These are phyloP conservation scores for Cynaeus angustus DNA, from an alignment of 2,888 invertebrate species.

Conservation along the genomic window DNA sequence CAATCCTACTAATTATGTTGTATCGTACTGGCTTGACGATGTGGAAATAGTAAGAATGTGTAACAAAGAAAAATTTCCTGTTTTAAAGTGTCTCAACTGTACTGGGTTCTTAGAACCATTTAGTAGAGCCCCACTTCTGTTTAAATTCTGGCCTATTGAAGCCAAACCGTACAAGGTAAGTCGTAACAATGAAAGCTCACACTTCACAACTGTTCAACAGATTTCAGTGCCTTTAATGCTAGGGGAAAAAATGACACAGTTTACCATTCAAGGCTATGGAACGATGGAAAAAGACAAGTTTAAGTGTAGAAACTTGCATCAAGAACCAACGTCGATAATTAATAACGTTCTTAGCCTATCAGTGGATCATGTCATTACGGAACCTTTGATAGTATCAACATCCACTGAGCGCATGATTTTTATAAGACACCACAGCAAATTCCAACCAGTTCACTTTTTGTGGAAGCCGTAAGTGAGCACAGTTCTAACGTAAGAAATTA, in stretches of 20 bases:
- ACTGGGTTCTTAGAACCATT: conserved; percentile 57
- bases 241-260: neutral
- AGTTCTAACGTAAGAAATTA: conserved; percentile 4
- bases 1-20: conserved; percentile 65
- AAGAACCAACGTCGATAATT: neutral
- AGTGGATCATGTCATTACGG: conserved; percentile 65
- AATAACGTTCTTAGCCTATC: conserved; percentile 62
- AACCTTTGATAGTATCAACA: conserved; percentile 65
- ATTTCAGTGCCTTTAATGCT: conserved; percentile 38
- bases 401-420: conserved; percentile 66
- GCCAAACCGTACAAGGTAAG: conserved; percentile 65
- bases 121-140: conserved; percentile 63
- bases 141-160: conserved; percentile 70
- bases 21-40: conserved; percentile 63
- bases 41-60: conserved; percentile 61
- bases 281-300: conserved; percentile 1
- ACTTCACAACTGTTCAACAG: conserved; percentile 3
- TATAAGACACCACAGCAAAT: conserved; percentile 67
- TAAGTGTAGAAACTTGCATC: neutral
- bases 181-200: neutral
- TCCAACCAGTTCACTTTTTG: conserved; percentile 66
- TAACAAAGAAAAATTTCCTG: conserved; percentile 60
- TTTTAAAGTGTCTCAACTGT: conserved; percentile 68
- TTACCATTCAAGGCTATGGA: conserved; percentile 16
- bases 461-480: conserved; percentile 68